Conservation (phyloP, 2,888 invertebrate species). For the Orchestes rusci region DNA sequence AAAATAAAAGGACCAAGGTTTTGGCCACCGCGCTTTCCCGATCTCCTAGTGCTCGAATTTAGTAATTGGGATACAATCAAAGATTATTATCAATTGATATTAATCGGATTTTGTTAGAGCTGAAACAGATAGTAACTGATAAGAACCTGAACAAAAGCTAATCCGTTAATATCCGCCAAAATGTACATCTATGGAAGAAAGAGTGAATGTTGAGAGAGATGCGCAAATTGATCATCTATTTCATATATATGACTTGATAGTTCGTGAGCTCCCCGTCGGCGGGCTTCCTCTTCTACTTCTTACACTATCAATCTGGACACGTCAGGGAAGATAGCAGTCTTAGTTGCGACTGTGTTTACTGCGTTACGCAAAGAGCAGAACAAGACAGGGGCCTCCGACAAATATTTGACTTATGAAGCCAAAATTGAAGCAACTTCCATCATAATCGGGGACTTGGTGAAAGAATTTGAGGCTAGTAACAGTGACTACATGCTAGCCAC, state of each 20-base stretch:
- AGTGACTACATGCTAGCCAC: slow-evolving; percentile 1
- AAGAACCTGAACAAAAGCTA: no score
- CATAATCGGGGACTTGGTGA: neutral
- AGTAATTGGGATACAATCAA: no score
- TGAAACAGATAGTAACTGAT: no score
- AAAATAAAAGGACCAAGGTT: no score
- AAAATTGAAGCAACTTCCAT: neutral
- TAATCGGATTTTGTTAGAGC: no score
- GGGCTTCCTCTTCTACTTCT: no score
- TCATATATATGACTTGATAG: neutral
- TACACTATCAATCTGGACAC: slow-evolving; percentile 1
- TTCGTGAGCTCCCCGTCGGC: neutral
- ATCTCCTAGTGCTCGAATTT: no score
- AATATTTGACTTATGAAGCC: neutral
- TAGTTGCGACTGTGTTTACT: slow-evolving; percentile 1
- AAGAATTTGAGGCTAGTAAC: neutral
- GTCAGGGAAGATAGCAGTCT: neutral
- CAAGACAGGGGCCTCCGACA: neutral
- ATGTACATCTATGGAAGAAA: no score
- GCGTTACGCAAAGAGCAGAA: neutral
- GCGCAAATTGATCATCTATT: neutral
- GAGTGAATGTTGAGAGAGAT: neutral
- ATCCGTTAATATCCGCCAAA: no score
- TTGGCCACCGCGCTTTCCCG: no score
- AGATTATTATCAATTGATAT: no score